Base-by-base conservation (phyloP, 1,140 invertebrate genomes). In the Helicoverpa armigera region DNA sequence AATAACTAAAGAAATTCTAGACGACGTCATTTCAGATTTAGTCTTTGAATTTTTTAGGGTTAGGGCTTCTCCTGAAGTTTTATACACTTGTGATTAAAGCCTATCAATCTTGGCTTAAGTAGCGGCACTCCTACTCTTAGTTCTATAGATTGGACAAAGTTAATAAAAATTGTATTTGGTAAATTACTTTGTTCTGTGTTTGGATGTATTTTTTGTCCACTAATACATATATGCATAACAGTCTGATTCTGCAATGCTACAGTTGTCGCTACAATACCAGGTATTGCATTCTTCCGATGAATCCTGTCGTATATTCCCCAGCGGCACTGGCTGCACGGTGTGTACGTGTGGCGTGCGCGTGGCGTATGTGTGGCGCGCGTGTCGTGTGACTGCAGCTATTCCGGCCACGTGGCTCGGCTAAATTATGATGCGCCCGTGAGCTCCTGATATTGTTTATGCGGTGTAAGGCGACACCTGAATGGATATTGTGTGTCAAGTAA, bases 1-100 rank as follows among this genome's bases (percentile, higher is more conserved):
- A 69, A 11, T 69, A 12, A 16, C 11, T 65, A 13, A 69, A 50
- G 43, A 12, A 50, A 69, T 69, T 69, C 43, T 50, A 3, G 43
- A 16, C 65, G 65, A 16, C 65, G 65, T 18, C 12, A 50, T 13
- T 69, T 50, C 18, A 69, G 65, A 48, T 69, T 48, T 50, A 69
- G 43, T 69, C 65, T 69, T 23, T 23, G 58, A 13, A 50, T 18
- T 50, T 50, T 69, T 58, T 58, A 18, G 5, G 35, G 16, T 11
- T 16, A n/a, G 23, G 18, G 65, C 12, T 69, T 69, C 18, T 69
- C 1, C 56, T 58, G 7, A 65, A 13, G 16, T 16, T 23, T 48
- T 11, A 18, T 48, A 50, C n/a, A 16, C n/a, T 18, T 51, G 50
- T 9, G 50, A 23, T n/a, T 13, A 13, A 9, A 43, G 9, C 9